A percentile compares a stretch with the other conserved stretches of the same genome.
These are phyloP conservation scores for Lydus trimaculatus DNA, from an alignment of 2,888 invertebrate species.

Conservation along the genomic window DNA sequence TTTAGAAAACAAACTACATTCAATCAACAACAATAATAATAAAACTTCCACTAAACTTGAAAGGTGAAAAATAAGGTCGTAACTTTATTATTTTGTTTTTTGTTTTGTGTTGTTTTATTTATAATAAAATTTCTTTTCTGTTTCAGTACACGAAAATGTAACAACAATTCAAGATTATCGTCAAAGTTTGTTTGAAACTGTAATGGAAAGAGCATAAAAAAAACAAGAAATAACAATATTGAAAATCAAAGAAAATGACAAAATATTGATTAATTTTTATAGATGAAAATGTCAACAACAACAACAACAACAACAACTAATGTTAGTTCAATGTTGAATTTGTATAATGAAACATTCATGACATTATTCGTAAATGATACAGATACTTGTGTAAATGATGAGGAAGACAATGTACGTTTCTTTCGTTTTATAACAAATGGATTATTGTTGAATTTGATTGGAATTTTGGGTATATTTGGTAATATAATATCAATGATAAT, in stretches of 20 bases:
- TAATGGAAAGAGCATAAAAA: too few species aligned
- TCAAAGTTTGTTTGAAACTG: too few species aligned
- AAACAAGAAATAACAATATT: too few species aligned
- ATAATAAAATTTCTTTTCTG: too few species aligned
- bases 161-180: too few species aligned
- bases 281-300: neutral
- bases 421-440: conserved; percentile 85
- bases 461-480: conserved; percentile 85
- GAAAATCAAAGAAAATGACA: neutral
- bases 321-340: conserved; percentile 1
- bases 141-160: too few species aligned
- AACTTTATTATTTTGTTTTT: too few species aligned
- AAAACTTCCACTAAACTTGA: neutral
- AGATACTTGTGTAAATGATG: conserved; percentile 54
- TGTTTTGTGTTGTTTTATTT: too few species aligned
- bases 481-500: conserved; percentile 92
- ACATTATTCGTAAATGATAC: conserved; percentile 15
- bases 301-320: neutral
- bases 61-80: neutral
- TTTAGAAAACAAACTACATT: neutral
- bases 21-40: too few species aligned
- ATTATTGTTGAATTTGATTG: conserved; percentile 80
- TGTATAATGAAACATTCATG: conserved; percentile 15
- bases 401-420: conserved; percentile 54
- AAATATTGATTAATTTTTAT: neutral